These are phyloP conservation scores for Drosophila repleta DNA, from an alignment of 1,140 invertebrate genomes.

Conservation along the genomic window DNA sequence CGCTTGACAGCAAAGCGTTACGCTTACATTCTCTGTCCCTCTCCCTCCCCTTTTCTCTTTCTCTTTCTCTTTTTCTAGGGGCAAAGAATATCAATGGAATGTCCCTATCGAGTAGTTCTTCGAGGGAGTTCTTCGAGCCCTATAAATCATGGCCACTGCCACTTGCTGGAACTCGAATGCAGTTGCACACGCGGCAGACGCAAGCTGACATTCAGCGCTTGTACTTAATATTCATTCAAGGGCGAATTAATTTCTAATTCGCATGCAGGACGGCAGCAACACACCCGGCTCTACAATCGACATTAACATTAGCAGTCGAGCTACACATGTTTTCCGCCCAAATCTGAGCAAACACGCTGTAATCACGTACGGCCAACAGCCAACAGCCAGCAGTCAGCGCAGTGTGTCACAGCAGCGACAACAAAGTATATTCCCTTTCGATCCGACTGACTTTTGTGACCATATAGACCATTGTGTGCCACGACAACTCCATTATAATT, in stretches of 20 bases:
- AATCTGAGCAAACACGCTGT: constrained; percentile 70
- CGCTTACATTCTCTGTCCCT: constrained; percentile 5
- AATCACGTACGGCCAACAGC: constrained; percentile 62
- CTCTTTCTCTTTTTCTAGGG: constrained; percentile 6
- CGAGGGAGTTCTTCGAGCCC: background rate
- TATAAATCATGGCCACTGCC: constrained; percentile 44
- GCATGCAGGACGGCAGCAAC: constrained; percentile 67
- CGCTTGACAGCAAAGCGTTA: constrained; percentile 45
- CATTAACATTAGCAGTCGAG: constrained; percentile 76
- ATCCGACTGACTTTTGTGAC: background rate
- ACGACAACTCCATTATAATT: no score
- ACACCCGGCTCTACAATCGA: constrained; percentile 53
- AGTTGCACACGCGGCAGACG: constrained; percentile 45
- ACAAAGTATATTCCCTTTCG: constrained; percentile 40
- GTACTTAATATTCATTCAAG: constrained; percentile 55
- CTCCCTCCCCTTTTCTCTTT: constrained; percentile 3
- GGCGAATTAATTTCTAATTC: constrained; percentile 82
- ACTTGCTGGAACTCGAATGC: constrained; percentile 38
- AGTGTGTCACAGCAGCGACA: background rate
- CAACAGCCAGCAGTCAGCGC: background rate
- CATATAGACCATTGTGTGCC: background rate
- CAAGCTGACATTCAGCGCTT: constrained; percentile 40
- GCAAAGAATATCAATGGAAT: constrained; percentile 34
- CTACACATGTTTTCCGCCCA: constrained; percentile 80
- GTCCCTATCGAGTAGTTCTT: constrained; percentile 28